A percentile compares a stretch with the other conserved stretches of the same genome.
Evolutionary conservation across 2,113 vertebrate species (phyloP).

Genomic region (Dascyllus trimaculatus): DNA sequence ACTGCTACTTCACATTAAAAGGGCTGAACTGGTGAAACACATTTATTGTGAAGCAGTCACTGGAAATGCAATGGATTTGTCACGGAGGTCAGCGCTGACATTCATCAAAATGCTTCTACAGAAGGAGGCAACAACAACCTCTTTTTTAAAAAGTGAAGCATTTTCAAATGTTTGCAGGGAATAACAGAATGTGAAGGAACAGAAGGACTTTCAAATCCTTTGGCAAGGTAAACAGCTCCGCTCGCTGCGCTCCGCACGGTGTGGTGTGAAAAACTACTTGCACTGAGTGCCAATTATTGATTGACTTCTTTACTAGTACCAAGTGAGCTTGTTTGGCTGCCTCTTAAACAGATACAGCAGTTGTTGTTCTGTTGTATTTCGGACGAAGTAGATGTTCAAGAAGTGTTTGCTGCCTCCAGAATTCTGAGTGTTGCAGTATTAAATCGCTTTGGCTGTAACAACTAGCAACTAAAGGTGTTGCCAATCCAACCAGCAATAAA

Average conservation of each 20-base stretch:
- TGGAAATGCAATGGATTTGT: neutral
- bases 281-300: slow-evolving; percentile 2
- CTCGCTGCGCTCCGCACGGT: slow-evolving; percentile 2
- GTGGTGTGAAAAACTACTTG: neutral
- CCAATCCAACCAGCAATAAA: neutral
- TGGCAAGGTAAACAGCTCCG: neutral
- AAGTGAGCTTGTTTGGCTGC: neutral
- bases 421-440: neutral
- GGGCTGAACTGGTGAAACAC: too few species aligned
- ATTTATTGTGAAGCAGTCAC: neutral
- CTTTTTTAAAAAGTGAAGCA: too few species aligned
- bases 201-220: neutral
- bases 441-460: neutral
- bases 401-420: neutral
- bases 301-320: neutral
- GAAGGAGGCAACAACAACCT: too few species aligned
- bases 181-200: too few species aligned
- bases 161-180: too few species aligned
- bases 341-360: neutral
- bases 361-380: slow-evolving; percentile 14
- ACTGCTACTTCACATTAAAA: too few species aligned
- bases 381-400: neutral
- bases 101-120: neutral
- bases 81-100: neutral
- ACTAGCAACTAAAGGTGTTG: neutral